Base-by-base conservation (phyloP, 2,888 invertebrate genomes). In the Tetheella fluctuosa region DNA sequence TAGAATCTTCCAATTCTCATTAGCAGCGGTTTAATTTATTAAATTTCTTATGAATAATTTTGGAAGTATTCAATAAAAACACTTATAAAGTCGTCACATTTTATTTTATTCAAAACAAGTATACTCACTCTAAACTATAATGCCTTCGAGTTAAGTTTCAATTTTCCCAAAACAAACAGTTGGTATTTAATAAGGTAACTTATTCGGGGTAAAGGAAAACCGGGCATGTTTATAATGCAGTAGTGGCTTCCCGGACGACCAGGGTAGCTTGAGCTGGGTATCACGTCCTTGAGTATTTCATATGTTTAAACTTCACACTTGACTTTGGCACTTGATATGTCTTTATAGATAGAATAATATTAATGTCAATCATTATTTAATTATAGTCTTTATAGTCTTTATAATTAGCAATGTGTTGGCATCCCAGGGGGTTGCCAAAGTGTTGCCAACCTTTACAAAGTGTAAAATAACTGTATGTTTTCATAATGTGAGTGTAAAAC, bases 151-250 rank as follows among this genome's bases (percentile, higher is more conserved):
- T 10, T 20, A 48, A 48, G 20, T 48, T 48, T 48, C 17, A 48
- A 48, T 48, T 48, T 54, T 42, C 23, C 59, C 39, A 52, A 57
- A 57, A 55, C 59, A 55, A 60, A 62, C 59, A 39, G 52, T 39
- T 58, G 58, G 54, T 55, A 59, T 52, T 59, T 63, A 39, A 39
- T 39, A 58, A 42, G 52, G 60, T 52, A 56, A 57, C 58, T 60
- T 60, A 52, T 55, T 15, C 56, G 52, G n/a, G 53, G 54, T 37
- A 37, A 58, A 48, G 62, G 59, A 59, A 57, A 62, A 53, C 34
- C 55, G n/a, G 25, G 34, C 37, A 55, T 30, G 42, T 28, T 34
- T 61, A 58, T 42, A 60, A 17, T 28, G 53, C 37, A 37, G 28
- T 58, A 28, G 23, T 13, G 30, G 20, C 4, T 54, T 20, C 37